phyloP scores from a whole-genome alignment of 2,113 vertebrate genomes.

The Anolis sagrei region DNA sequence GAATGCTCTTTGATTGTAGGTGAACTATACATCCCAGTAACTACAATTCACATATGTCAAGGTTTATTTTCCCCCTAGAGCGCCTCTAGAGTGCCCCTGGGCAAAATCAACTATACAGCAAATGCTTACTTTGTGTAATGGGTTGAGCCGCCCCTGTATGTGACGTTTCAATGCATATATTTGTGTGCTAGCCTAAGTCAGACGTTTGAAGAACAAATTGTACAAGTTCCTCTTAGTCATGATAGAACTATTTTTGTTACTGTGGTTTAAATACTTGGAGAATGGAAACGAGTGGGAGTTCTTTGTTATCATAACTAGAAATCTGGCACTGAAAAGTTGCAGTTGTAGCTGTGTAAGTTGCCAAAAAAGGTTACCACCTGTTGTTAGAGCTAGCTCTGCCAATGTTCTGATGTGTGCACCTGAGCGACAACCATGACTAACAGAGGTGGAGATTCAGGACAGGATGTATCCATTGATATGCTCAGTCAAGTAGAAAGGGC shows the following conservation, averaged over 20 bases:
- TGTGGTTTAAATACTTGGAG: background rate
- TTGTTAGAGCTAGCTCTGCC: background rate
- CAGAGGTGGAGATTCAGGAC: background rate
- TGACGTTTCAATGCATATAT: background rate
- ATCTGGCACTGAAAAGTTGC: background rate
- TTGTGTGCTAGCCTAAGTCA: conserved; percentile 45
- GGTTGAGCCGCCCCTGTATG: too few species aligned
- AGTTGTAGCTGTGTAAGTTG: rapidly evolving
- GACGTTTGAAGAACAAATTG: background rate
- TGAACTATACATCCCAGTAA: too few species aligned
- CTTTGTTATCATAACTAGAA: background rate
- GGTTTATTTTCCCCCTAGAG: too few species aligned
- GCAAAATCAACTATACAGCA: too few species aligned
- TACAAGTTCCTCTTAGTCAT: background rate
- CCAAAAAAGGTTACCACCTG: background rate
- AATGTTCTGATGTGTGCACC: background rate
- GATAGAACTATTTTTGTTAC: background rate
- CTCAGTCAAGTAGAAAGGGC: background rate
- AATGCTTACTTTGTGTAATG: too few species aligned
- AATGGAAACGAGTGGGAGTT: background rate
- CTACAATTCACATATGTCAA: too few species aligned
- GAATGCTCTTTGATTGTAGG: too few species aligned
- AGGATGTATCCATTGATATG: background rate
- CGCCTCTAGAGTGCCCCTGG: too few species aligned
- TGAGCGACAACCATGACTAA: rapidly evolving